Conservation (phyloP, 2,888 invertebrate species). For the Ichneumon xanthorius region DNA sequence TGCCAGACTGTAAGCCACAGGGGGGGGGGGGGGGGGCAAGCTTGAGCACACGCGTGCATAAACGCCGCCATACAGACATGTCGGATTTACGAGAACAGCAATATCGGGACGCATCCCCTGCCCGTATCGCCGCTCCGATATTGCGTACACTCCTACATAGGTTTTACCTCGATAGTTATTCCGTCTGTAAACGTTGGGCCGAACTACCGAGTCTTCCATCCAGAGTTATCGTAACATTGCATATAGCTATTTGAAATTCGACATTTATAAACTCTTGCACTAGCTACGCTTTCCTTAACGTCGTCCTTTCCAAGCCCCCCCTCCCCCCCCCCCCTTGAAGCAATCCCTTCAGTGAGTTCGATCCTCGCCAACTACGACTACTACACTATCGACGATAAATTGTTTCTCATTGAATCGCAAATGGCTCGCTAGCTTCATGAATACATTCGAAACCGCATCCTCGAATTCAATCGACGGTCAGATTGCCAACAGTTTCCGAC, state of each 20-base stretch:
- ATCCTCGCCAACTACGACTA: conserved; percentile 1
- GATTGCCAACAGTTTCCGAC: conserved; percentile 26
- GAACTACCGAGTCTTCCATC: neutral
- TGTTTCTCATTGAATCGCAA: conserved; percentile 64
- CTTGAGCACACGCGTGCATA: conserved; percentile 11
- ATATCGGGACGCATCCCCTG: conserved; percentile 32
- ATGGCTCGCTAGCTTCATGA: conserved; percentile 29
- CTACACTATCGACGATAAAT: conserved; percentile 51
- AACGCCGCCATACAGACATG: conserved; percentile 41
- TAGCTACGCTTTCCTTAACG: conserved; percentile 8
- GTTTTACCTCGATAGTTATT: conserved; percentile 26
- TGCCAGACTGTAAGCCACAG: neutral
- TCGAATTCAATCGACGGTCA: conserved; percentile 42
- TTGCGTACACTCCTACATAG: conserved; percentile 27
- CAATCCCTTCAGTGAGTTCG: conserved; percentile 1
- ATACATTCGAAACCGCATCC: conserved; percentile 43
- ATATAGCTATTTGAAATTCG: neutral
- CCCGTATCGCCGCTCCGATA: conserved; percentile 19
- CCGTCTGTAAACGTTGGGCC: conserved; percentile 13
- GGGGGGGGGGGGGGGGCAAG: neutral
- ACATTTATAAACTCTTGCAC: conserved; percentile 12
- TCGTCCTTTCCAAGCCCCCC: neutral
- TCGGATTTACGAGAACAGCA: conserved; percentile 51
- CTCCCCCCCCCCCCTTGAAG: neutral
- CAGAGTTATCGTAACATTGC: neutral